phyloP scores from a whole-genome alignment of 2,797 vertebrate species.

The Eospalax fontanierii region DNA sequence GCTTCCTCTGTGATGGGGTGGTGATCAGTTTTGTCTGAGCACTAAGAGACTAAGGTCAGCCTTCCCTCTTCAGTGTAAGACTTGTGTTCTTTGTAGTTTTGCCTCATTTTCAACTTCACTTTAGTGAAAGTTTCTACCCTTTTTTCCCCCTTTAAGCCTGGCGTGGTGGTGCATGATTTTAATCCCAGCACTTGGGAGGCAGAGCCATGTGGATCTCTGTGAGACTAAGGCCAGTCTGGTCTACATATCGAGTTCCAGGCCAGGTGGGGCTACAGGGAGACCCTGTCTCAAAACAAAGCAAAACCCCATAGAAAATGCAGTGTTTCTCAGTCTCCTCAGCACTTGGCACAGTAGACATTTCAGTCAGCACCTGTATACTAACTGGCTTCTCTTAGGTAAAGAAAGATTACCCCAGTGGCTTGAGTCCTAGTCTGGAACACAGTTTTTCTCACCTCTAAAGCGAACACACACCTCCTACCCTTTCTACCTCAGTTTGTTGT shows the following conservation, averaged over 20 bases:
- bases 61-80: background rate
- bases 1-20: background rate
- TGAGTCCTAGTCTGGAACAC: background rate
- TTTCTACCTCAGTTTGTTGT: slow-evolving; percentile 73
- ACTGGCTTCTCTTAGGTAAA: background rate
- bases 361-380: background rate
- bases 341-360: slow-evolving; percentile 19
- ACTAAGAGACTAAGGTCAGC: background rate
- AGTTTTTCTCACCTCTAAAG: slow-evolving; percentile 59
- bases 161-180: too few species aligned
- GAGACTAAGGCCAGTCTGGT: too few species aligned
- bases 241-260: too few species aligned
- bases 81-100: background rate
- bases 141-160: background rate
- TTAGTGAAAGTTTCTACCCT: background rate
- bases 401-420: background rate
- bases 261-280: too few species aligned
- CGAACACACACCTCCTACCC: background rate
- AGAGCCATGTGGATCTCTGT: too few species aligned
- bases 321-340: background rate
- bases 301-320: background rate
- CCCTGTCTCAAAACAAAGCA: background rate
- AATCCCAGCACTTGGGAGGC: too few species aligned
- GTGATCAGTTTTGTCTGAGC: background rate
- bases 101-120: background rate